Percentiles rank a stretch among this genome's conserved stretches.
These are phyloP conservation scores for Chaitophorus viminalis DNA, from an alignment of 2,888 invertebrate species.

Conservation along the genomic window DNA sequence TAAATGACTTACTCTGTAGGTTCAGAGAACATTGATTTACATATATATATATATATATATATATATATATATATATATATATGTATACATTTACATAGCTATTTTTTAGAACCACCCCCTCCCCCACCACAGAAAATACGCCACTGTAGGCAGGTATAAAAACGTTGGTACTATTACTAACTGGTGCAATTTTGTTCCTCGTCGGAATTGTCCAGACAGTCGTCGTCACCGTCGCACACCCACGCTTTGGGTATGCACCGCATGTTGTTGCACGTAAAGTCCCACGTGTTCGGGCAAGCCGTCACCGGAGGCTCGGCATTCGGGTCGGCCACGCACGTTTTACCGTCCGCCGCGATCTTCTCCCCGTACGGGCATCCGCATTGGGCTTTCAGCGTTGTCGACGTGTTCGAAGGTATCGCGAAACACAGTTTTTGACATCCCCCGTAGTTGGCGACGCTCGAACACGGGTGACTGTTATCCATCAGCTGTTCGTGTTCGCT, in stretches of 20 bases:
- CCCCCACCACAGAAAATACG: too few species aligned
- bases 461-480: conserved; percentile 81
- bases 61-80: too few species aligned
- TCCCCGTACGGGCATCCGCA: conserved; percentile 97
- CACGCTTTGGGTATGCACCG: conserved; percentile 90
- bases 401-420: conserved; percentile 77
- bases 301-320: conserved; percentile 86
- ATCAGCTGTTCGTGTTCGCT: conserved; percentile 79
- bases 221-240: conserved; percentile 96
- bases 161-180: conserved; percentile 68
- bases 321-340: conserved; percentile 81
- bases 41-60: too few species aligned
- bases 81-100: too few species aligned
- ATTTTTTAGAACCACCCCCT: too few species aligned
- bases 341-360: conserved; percentile 75
- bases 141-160: too few species aligned
- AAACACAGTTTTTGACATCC: conserved; percentile 97
- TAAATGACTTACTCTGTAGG: too few species aligned
- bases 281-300: conserved; percentile 90
- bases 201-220: conserved; percentile 94
- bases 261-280: conserved; percentile 93
- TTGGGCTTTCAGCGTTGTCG: conserved; percentile 65
- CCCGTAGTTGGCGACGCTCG: conserved; percentile 77
- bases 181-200: conserved; percentile 95
- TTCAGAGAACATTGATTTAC: too few species aligned